These are phyloP conservation scores for Ctenopoma multispine DNA, from an alignment of 2,797 vertebrate species.

Conservation along the genomic window DNA sequence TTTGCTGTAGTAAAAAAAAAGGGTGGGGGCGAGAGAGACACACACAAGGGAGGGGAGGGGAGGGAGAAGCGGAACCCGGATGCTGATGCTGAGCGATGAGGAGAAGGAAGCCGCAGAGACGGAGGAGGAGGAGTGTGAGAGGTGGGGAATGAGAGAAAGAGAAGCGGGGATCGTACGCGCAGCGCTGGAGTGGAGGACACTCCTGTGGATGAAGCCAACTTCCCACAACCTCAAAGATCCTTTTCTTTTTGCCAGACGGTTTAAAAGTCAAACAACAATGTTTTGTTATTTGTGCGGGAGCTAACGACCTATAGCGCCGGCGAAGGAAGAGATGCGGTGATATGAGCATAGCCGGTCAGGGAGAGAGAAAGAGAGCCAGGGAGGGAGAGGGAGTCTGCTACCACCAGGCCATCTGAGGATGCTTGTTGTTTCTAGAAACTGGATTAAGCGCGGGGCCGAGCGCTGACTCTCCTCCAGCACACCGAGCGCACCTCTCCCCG, in stretches of 20 bases:
- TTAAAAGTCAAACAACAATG: too few species aligned
- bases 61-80: slow-evolving; percentile 80
- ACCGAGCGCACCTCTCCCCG: slow-evolving; percentile 24
- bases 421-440: slow-evolving; percentile 73
- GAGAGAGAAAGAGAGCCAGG: slow-evolving; percentile 41
- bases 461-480: slow-evolving; percentile 43
- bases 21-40: slow-evolving; percentile 38
- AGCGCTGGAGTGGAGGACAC: slow-evolving; percentile 40
- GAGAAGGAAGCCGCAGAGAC: slow-evolving; percentile 56
- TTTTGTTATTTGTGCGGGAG: not conserved
- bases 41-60: not conserved
- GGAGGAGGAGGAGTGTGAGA: slow-evolving; percentile 52
- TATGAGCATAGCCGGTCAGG: slow-evolving; percentile 65
- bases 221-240: slow-evolving; percentile 22
- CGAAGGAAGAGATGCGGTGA: slow-evolving; percentile 76
- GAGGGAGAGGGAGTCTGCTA: slow-evolving; percentile 49
- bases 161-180: slow-evolving; percentile 38
- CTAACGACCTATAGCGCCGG: slow-evolving; percentile 27
- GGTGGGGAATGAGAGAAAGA: slow-evolving; percentile 35
- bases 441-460: slow-evolving; percentile 41
- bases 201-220: slow-evolving; percentile 48
- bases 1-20: slow-evolving; percentile 30
- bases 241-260: not conserved
- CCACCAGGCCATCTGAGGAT: slow-evolving; percentile 75
- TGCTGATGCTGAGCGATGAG: slow-evolving; percentile 84